phyloP scores from a whole-genome alignment of 2,797 vertebrate species.

The Thaleichthys pacificus region DNA sequence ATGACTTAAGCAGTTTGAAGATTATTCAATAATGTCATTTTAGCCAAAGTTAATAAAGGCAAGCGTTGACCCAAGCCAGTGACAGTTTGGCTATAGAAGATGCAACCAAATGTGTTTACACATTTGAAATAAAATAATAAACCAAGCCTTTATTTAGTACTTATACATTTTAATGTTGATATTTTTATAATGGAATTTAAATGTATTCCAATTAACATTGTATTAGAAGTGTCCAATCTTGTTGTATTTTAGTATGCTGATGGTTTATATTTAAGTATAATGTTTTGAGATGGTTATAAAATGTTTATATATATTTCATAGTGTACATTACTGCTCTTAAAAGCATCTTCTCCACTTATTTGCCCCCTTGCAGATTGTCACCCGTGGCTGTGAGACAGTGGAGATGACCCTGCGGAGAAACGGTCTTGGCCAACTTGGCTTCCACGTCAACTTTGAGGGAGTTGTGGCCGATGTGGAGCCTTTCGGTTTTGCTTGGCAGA shows the following conservation, averaged over 20 bases:
- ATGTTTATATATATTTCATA: neutral
- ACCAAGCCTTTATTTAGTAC: too few relatives aligned
- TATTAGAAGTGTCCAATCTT: too few relatives aligned
- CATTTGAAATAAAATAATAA: too few relatives aligned
- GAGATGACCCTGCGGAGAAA: conserved; percentile 84
- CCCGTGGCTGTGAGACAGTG: conserved; percentile 81
- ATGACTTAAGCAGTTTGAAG: neutral
- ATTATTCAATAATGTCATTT: neutral
- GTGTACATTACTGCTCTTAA: neutral
- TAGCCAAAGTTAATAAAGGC: neutral
- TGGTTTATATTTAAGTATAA: too few relatives aligned
- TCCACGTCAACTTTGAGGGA: conserved; percentile 87
- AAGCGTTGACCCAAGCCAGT: too few relatives aligned
- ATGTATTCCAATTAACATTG: too few relatives aligned
- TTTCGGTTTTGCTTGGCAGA: conserved; percentile 86
- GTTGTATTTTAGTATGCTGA: too few relatives aligned
- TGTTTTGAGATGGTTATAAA: too few relatives aligned
- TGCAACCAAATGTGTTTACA: too few relatives aligned
- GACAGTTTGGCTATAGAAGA: neutral
- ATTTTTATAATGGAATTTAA: too few relatives aligned
- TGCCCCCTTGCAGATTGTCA: conserved; percentile 72
- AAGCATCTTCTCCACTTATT: neutral
- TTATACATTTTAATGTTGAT: too few relatives aligned
- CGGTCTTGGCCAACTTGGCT: conserved; percentile 82
- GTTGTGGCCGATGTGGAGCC: conserved; percentile 86